Conservation (phyloP, 2,113 vertebrate species). For the Dendrocopos noguchii region DNA sequence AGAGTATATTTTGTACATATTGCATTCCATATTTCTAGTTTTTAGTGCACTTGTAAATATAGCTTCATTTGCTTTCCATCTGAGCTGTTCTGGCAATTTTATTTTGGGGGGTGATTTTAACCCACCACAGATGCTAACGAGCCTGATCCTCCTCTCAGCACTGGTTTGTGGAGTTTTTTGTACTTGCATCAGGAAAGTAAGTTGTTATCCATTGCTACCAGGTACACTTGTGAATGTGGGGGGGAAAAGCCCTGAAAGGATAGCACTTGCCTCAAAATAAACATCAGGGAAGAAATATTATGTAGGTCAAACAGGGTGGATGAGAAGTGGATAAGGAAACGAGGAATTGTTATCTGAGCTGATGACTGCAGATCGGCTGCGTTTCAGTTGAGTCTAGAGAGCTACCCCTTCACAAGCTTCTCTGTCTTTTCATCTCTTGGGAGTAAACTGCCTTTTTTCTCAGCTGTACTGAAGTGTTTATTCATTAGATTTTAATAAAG, state of each 20-base stretch:
- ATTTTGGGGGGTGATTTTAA: too few relatives aligned
- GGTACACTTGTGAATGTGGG: neutral
- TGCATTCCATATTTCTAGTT: too few relatives aligned
- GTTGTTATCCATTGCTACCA: neutral
- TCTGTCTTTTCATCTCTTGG: neutral
- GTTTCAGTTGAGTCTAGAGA: neutral
- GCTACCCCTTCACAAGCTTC: neutral
- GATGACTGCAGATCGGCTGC: accelerated
- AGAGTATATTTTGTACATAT: too few relatives aligned
- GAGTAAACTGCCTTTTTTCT: neutral
- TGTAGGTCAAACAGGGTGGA: neutral
- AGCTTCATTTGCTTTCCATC: too few relatives aligned
- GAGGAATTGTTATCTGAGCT: neutral
- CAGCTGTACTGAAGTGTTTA: neutral
- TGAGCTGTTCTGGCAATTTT: too few relatives aligned
- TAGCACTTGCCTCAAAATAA: neutral
- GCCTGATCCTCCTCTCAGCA: neutral
- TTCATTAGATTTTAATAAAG: constrained; percentile 25
- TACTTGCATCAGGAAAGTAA: neutral
- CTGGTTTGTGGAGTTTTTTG: neutral
- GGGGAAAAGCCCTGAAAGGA: neutral
- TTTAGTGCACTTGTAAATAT: too few relatives aligned
- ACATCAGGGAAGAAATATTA: neutral
- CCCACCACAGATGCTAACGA: neutral
- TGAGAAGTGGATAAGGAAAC: neutral